Evolutionary conservation across 2,797 vertebrate species (phyloP).

Genomic region (Luscinia megarhynchos): DNA sequence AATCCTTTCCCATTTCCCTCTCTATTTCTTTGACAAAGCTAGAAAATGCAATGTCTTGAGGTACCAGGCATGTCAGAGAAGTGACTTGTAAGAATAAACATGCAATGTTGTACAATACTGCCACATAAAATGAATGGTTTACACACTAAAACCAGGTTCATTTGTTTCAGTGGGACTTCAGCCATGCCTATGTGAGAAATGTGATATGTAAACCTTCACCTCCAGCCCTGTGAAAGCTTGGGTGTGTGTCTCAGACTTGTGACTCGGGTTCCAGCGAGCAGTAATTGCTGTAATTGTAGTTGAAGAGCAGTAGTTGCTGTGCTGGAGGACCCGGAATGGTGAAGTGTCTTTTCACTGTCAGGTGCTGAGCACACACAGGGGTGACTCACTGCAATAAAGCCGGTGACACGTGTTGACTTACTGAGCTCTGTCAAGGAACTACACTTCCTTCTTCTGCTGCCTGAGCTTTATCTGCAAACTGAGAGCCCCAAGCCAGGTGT

Average conservation of each 20-base stretch:
- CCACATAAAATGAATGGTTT: background rate
- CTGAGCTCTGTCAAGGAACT: background rate
- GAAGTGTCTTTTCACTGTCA: background rate
- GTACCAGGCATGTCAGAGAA: background rate
- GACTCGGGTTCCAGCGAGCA: background rate
- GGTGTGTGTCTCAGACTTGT: background rate
- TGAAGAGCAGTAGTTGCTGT: background rate
- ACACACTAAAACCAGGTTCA: background rate
- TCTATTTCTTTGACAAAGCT: background rate
- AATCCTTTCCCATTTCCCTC: background rate
- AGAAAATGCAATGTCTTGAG: background rate
- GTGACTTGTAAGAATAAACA: background rate
- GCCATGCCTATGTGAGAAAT: background rate
- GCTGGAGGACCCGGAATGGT: background rate
- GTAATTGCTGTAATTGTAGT: background rate
- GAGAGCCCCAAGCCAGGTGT: slow-evolving; percentile 17
- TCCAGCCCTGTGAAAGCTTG: background rate
- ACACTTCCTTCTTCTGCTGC: slow-evolving; percentile 13
- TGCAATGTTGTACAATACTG: background rate
- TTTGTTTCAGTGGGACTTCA: background rate
- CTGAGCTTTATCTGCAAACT: background rate
- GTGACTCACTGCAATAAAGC: slow-evolving; percentile 16
- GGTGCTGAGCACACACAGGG: background rate
- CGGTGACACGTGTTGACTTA: background rate
- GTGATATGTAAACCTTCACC: background rate